Evolutionary conservation across 2,888 invertebrate genomes (phyloP).

Genomic region (Meloe dianella): DNA sequence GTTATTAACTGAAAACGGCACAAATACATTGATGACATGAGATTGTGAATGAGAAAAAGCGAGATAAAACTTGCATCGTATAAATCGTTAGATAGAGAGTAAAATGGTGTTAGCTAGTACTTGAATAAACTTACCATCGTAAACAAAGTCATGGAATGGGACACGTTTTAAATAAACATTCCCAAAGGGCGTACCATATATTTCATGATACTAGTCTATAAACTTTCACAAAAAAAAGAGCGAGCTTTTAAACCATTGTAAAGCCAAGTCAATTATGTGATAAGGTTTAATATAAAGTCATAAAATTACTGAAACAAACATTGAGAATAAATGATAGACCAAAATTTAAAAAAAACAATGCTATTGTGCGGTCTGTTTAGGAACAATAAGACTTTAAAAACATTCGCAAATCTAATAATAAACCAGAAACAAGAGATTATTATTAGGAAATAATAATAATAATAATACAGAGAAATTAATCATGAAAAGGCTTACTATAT

Average conservation of each 20-base stretch:
- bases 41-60: not conserved
- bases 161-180: constrained; percentile 28
- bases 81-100: not conserved
- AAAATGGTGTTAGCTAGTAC: not conserved
- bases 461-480: constrained; percentile 20
- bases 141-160: constrained; percentile 21
- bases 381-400: not conserved
- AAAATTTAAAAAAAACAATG: too few species aligned
- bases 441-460: not conserved
- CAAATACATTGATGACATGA: not conserved
- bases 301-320: not conserved
- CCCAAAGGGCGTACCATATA: constrained; percentile 6
- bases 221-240: not conserved
- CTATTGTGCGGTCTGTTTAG: not conserved
- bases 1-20: not conserved
- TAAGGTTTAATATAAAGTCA: constrained; percentile 4
- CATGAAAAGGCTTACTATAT: constrained; percentile 17
- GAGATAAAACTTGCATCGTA: not conserved
- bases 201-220: constrained; percentile 5
- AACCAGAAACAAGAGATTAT: constrained; percentile 21
- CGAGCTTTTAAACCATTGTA: not conserved
- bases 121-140: constrained; percentile 20
- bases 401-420: not conserved
- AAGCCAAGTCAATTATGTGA: constrained; percentile 1
- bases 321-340: not conserved